Evolutionary conservation across 2,113 vertebrate genomes (phyloP).

Genomic region (Dromiciops gliroides): DNA sequence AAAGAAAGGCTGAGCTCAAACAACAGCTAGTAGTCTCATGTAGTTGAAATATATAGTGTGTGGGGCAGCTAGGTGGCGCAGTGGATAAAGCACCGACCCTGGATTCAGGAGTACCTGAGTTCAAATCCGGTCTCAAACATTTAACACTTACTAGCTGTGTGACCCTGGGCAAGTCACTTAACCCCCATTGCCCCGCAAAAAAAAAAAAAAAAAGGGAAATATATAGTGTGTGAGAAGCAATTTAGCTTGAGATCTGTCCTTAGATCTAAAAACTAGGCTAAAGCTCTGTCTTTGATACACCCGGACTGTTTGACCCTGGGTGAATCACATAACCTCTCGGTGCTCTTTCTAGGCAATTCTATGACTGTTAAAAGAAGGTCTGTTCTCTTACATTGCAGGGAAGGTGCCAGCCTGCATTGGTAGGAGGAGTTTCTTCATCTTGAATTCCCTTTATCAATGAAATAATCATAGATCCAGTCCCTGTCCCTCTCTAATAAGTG

Average conservation of each 20-base stretch:
- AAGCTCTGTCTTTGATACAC: background rate
- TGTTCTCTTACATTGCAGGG: background rate
- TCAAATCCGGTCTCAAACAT: too few species aligned
- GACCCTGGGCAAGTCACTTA: too few species aligned
- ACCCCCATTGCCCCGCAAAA: too few species aligned
- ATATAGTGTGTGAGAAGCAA: background rate
- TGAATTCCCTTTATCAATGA: background rate
- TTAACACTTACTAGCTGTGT: too few species aligned
- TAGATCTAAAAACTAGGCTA: background rate
- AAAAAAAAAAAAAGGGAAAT: too few species aligned
- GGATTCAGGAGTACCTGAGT: too few species aligned
- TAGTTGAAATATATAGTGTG: background rate
- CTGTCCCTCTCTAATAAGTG: background rate
- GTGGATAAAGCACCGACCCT: too few species aligned
- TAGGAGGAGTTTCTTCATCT: background rate
- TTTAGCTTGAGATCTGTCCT: background rate
- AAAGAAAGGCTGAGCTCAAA: background rate
- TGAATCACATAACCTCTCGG: background rate
- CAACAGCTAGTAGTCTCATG: background rate
- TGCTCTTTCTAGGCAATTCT: background rate
- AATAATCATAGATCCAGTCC: background rate
- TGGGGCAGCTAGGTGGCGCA: too few species aligned
- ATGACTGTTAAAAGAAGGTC: background rate
- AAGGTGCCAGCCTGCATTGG: background rate
- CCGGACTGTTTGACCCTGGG: background rate